Evolutionary conservation across 2,113 vertebrate genomes (phyloP).

Genomic region (Eidolon helvum): DNA sequence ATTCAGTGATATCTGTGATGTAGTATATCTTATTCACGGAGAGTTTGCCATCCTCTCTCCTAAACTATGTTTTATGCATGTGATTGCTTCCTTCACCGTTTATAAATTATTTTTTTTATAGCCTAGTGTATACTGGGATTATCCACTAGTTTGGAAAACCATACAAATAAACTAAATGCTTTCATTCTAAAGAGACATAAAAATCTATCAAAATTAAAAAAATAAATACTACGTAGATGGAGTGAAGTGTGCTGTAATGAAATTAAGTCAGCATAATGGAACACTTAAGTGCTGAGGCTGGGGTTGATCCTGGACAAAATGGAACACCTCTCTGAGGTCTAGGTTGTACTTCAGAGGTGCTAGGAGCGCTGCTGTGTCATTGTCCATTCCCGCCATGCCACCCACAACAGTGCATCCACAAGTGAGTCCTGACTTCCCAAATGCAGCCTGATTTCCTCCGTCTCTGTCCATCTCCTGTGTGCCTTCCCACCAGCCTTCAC

Average conservation of each 20-base stretch:
- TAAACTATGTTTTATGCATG: not conserved
- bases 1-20: not conserved
- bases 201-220: not conserved
- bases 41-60: not conserved
- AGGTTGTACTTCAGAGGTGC: not conserved
- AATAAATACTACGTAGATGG: not conserved
- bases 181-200: not conserved
- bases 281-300: too few species aligned
- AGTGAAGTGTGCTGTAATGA: not conserved
- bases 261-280: not conserved
- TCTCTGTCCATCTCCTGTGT: not conserved
- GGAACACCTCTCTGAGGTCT: not conserved
- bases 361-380: not conserved
- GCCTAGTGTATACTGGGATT: not conserved
- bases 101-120: not conserved
- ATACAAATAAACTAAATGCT: not conserved
- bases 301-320: not conserved
- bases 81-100: not conserved
- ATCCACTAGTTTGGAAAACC: not conserved
- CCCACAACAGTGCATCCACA: fast-evolving
- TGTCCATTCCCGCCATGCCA: not conserved
- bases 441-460: not conserved
- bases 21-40: not conserved
- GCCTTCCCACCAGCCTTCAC: not conserved
- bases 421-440: not conserved